Percentiles rank a stretch among this genome's conserved stretches.
phyloP scores from a whole-genome alignment of 2,113 vertebrate genomes.

The Isurus oxyrinchus region DNA sequence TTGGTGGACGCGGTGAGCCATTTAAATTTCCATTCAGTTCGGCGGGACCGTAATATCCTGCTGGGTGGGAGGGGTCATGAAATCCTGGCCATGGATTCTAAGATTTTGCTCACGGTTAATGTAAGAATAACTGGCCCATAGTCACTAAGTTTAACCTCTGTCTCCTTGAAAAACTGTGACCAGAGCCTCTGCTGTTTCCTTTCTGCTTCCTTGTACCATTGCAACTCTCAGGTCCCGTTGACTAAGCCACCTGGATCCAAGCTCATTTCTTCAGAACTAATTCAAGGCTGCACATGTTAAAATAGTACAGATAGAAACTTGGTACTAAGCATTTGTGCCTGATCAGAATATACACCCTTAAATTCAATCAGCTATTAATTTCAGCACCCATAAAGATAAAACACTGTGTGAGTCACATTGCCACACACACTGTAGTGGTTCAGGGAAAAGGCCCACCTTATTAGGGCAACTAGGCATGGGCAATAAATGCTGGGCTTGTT shows the following conservation, averaged over 20 bases:
- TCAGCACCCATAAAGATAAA: background rate
- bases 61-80: no score
- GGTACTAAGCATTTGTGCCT: background rate
- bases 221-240: no score
- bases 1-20: no score
- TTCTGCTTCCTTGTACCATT: background rate
- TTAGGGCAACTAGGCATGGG: background rate
- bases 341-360: background rate
- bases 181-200: background rate
- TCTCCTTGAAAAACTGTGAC: background rate
- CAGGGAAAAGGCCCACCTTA: background rate
- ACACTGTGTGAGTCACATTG: background rate
- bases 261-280: background rate
- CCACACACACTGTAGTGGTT: background rate
- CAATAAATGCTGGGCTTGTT: background rate
- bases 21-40: no score
- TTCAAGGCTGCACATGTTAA: background rate
- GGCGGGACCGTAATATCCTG: no score
- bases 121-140: background rate
- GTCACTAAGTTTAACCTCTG: background rate
- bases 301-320: background rate
- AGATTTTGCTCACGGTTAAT: background rate
- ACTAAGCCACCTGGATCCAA: background rate
- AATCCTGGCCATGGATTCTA: background rate
- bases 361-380: background rate